These are phyloP conservation scores for Gadopsis marmoratus DNA, from an alignment of 2,797 vertebrate genomes.

Conservation along the genomic window DNA sequence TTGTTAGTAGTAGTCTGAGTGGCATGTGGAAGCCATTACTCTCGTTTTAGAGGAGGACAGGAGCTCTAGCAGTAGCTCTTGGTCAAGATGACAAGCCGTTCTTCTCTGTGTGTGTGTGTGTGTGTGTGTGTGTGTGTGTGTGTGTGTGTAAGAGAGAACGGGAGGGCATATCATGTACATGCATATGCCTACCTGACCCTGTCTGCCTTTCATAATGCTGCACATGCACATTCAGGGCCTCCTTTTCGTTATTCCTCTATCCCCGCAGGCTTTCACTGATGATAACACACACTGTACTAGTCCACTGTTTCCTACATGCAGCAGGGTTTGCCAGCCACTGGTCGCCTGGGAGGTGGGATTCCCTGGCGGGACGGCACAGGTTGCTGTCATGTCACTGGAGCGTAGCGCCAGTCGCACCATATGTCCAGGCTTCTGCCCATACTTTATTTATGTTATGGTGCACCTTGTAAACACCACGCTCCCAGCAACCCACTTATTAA, in stretches of 20 bases:
- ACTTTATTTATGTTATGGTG: slow-evolving; percentile 87
- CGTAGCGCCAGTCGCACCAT: slow-evolving; percentile 83
- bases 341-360: slow-evolving; percentile 77
- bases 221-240: slow-evolving; percentile 33
- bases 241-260: slow-evolving; percentile 22
- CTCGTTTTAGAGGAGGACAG: slow-evolving; percentile 80
- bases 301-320: slow-evolving; percentile 61
- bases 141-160: slow-evolving; percentile 41
- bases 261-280: slow-evolving; percentile 20
- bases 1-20: slow-evolving; percentile 81
- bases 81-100: slow-evolving; percentile 63
- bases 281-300: slow-evolving; percentile 51
- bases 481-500: slow-evolving; percentile 88
- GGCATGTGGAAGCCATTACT: slow-evolving; percentile 87
- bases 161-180: slow-evolving; percentile 47
- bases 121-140: slow-evolving; percentile 27
- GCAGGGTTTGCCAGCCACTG: slow-evolving; percentile 64
- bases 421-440: slow-evolving; percentile 84
- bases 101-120: slow-evolving; percentile 34
- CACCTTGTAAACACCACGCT: slow-evolving; percentile 85
- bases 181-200: slow-evolving; percentile 60
- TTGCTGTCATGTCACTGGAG: slow-evolving; percentile 87
- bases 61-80: slow-evolving; percentile 70
- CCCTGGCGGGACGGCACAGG: slow-evolving; percentile 82
- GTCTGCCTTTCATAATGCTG: slow-evolving; percentile 31